Conservation (phyloP, 53 echinoderm and acorn worm species). For the Patiria pectinifera region DNA sequence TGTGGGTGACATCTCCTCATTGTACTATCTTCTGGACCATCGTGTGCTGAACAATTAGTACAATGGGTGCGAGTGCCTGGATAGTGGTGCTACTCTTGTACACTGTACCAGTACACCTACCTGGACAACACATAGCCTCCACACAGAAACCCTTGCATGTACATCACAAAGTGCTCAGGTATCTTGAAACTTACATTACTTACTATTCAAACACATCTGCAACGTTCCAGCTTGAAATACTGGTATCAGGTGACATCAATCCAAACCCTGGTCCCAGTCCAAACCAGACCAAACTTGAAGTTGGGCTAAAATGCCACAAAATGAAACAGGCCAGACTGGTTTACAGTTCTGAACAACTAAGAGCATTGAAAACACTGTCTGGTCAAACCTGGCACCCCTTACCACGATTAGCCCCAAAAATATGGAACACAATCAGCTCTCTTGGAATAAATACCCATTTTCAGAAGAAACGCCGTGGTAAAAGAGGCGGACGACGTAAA, state of each 20-base stretch:
- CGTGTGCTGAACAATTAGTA: slow-evolving; percentile 8
- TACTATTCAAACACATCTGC: too few relatives aligned
- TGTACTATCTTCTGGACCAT: too few relatives aligned
- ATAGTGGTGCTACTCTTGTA: not conserved
- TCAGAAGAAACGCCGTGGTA: not conserved
- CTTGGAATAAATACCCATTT: slow-evolving; percentile 6
- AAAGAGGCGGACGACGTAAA: slow-evolving; percentile 8
- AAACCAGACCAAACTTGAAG: not conserved
- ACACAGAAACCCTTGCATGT: not conserved
- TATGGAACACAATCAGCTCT: slow-evolving; percentile 9
- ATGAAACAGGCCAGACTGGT: not conserved
- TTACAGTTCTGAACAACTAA: not conserved
- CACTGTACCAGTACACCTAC: not conserved
- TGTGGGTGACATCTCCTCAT: not conserved
- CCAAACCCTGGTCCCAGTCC: not conserved
- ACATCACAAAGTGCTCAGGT: too few relatives aligned
- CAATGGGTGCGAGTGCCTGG: slow-evolving; percentile 20
- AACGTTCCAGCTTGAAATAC: not conserved
- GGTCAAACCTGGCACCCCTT: too few relatives aligned
- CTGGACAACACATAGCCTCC: not conserved
- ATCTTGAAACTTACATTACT: too few relatives aligned
- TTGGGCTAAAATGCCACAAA: not conserved
- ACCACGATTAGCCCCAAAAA: not conserved
- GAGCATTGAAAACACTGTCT: not conserved
- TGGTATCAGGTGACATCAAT: not conserved